These are phyloP conservation scores for Lapara coniferarum DNA, from an alignment of 2,888 invertebrate genomes.

Conservation along the genomic window DNA sequence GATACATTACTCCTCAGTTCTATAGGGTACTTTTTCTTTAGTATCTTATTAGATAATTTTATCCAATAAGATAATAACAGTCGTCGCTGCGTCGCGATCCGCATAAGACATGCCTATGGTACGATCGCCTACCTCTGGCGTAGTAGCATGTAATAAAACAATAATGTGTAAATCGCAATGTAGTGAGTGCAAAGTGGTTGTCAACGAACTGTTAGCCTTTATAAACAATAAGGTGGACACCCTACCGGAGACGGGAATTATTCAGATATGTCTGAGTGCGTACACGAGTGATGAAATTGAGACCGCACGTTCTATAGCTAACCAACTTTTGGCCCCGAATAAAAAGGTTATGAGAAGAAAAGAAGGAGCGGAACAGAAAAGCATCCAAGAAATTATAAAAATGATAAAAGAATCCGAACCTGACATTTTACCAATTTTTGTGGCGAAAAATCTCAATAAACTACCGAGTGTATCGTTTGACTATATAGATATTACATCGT, in stretches of 20 bases:
- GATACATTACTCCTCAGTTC: too few relatives aligned
- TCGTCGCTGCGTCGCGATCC: background rate
- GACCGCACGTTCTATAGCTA: background rate
- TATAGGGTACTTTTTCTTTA: too few relatives aligned
- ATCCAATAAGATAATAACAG: too few relatives aligned
- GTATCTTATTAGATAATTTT: too few relatives aligned
- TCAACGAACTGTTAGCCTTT: constrained; percentile 15
- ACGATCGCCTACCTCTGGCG: constrained; percentile 1
- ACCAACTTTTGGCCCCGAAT: background rate
- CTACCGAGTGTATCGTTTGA: background rate
- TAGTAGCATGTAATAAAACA: background rate
- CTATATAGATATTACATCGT: background rate
- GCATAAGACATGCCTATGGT: background rate
- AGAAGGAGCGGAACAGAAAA: background rate
- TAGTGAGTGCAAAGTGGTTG: constrained; percentile 14
- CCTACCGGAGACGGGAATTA: constrained; percentile 26
- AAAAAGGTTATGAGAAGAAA: background rate
- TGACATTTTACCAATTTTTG: background rate
- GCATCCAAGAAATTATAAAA: background rate
- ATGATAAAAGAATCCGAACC: background rate
- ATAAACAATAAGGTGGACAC: constrained; percentile 26
- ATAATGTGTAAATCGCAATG: constrained; percentile 8
- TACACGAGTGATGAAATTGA: constrained; percentile 25
- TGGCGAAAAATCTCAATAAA: background rate
- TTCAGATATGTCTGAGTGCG: constrained; percentile 27